phyloP scores from a whole-genome alignment of 2,888 invertebrate species.

The Sphaerophoria rueppellii region DNA sequence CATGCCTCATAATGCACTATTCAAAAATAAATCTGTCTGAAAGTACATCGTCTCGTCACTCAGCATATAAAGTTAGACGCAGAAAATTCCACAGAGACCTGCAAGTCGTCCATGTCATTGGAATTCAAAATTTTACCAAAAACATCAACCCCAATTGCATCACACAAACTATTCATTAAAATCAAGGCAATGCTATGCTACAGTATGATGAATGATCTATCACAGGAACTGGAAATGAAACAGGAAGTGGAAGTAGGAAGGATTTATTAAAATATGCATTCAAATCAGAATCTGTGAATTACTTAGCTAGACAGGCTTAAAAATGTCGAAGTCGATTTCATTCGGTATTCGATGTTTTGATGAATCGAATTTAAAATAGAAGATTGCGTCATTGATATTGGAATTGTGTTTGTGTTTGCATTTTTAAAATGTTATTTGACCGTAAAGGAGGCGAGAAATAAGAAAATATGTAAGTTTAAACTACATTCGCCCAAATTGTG shows the following conservation, averaged over 20 bases:
- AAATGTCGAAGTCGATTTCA: constrained; percentile 50
- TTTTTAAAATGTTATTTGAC: no score
- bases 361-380: background rate
- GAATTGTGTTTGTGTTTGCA: no score
- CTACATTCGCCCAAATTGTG: no score
- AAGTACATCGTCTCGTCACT: background rate
- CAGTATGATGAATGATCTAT: background rate
- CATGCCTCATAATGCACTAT: background rate
- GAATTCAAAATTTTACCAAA: constrained; percentile 45
- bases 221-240: background rate
- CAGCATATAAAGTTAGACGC: constrained; percentile 49
- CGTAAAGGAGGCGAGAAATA: no score
- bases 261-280: constrained; percentile 70
- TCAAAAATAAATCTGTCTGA: background rate
- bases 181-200: background rate
- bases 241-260: background rate
- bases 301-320: constrained; percentile 47
- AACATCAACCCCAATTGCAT: constrained; percentile 10
- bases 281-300: constrained; percentile 58
- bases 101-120: constrained; percentile 45
- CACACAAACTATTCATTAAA: constrained; percentile 22
- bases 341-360: constrained; percentile 7
- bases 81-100: constrained; percentile 68
- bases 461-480: no score
- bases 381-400: no score